Conservation (phyloP, 2,113 vertebrate species). For the Chrysemys picta region DNA sequence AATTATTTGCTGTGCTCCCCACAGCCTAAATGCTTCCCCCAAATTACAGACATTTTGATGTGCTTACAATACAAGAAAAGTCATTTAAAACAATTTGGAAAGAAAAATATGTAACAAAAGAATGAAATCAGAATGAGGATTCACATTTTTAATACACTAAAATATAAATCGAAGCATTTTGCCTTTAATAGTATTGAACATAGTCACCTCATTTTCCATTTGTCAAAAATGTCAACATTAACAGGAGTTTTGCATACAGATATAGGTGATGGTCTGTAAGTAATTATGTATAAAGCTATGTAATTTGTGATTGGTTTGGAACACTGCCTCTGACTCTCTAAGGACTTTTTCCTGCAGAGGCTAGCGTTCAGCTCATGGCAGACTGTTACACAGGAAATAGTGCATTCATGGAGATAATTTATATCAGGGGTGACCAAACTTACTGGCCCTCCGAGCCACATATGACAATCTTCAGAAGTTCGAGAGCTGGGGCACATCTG, state of each 20-base stretch:
- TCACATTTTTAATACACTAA: fast-evolving
- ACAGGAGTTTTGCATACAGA: background rate
- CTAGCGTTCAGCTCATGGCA: background rate
- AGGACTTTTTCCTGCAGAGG: background rate
- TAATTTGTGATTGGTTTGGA: slow-evolving; percentile 29
- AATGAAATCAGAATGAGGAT: background rate
- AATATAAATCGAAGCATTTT: background rate
- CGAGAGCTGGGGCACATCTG: too few species aligned
- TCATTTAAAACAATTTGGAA: background rate
- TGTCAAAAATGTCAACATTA: background rate
- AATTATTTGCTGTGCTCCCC: background rate
- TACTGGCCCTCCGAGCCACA: too few species aligned
- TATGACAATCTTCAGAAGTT: too few species aligned
- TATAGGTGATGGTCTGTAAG: slow-evolving; percentile 49
- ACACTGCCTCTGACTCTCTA: background rate
- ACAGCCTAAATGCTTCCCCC: fast-evolving
- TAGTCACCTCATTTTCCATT: background rate
- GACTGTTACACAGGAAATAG: background rate
- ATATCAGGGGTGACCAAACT: background rate
- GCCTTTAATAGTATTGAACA: background rate
- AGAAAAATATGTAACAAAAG: background rate
- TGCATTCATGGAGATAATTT: background rate
- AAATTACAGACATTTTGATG: background rate
- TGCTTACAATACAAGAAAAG: background rate
- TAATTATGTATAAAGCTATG: background rate